Percentiles rank a stretch among this genome's conserved stretches.
These are phyloP conservation scores for Megalopta genalis DNA, from an alignment of 1,140 invertebrate genomes.

Conservation along the genomic window DNA sequence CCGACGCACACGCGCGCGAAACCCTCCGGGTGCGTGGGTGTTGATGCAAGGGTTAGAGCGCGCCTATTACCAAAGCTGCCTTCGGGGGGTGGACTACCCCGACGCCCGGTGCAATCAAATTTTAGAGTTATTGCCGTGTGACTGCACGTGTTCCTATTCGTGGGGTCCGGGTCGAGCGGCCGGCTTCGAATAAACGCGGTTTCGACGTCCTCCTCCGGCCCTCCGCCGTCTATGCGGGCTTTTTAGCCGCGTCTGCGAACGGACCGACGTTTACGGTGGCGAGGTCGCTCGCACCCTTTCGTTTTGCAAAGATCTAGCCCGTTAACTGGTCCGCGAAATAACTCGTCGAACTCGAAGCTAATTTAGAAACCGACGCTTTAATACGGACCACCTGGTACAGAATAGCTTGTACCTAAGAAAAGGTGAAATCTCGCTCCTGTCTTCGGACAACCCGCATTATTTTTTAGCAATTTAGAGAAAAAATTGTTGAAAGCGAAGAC, in stretches of 20 bases:
- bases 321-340: no score
- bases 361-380: no score
- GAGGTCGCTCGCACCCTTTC: no score
- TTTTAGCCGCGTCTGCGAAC: slow-evolving; percentile 2
- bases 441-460: no score
- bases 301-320: no score
- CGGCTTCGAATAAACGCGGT: slow-evolving; percentile 20
- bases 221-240: not conserved
- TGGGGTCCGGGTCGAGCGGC: slow-evolving; percentile 23
- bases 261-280: slow-evolving; percentile 5
- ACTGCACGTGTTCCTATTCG: slow-evolving; percentile 45
- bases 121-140: slow-evolving; percentile 74
- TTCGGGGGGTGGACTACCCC: slow-evolving; percentile 68
- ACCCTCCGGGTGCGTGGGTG: slow-evolving; percentile 62
- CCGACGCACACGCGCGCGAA: slow-evolving; percentile 2
- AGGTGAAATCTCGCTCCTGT: no score
- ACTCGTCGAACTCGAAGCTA: no score
- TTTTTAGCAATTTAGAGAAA: no score
- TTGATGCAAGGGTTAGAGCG: slow-evolving; percentile 69
- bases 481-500: no score
- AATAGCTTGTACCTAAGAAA: no score
- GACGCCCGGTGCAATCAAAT: slow-evolving; percentile 74
- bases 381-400: no score
- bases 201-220: not conserved
- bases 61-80: slow-evolving; percentile 71